Base-by-base conservation (phyloP, 2,113 vertebrate species). In the Parus major region DNA sequence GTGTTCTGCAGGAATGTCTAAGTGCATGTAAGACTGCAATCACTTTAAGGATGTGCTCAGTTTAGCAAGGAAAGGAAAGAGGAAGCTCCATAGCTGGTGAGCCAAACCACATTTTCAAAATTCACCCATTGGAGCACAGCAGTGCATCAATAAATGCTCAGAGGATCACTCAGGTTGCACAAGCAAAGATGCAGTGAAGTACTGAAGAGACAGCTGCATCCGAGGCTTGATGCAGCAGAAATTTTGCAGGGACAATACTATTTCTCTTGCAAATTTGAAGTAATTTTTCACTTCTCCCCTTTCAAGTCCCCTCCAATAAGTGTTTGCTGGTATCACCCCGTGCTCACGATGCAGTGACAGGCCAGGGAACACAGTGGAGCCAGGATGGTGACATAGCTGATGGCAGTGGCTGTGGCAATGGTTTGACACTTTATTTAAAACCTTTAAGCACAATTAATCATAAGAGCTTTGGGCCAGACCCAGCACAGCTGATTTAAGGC, bases 401-500 rank as follows among this genome's bases (percentile, higher is more conserved):
- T 79, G 61, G 57, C 56, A 64, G 57, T n/a, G 88, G 19, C 49
- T 53, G 7, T 57, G 66, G 78, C 31, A 84, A 18, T 82, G 59
- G 42, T 31, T 72, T 85, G 60, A 66, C 9, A 17, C 80, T 94
- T 82, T 25, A 73, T 61, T 36, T 39, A 69, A 84, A 93, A 39
- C 42, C 41, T 84, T 78, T 39, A 46, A 85, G 41, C 33, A 35
- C 56, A 66, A 61, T 47, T 50, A 89, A 87, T 94, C 55, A 44
- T 22, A 31, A 55, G 59, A 86, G 22, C 39, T 92, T 41, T 90
- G 78, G 66, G 84, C 64, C 39, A 66, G 73, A 20, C 36, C 72
- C 94, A 95, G 66, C 42, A 39, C 49, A 60, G 55, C 47, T 88
- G 87, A 92, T 92, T 94, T 87, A 91, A 70, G 84, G 87, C 1